These are phyloP conservation scores for Malurus melanocephalus DNA, from an alignment of 2,113 vertebrate species.

Conservation along the genomic window DNA sequence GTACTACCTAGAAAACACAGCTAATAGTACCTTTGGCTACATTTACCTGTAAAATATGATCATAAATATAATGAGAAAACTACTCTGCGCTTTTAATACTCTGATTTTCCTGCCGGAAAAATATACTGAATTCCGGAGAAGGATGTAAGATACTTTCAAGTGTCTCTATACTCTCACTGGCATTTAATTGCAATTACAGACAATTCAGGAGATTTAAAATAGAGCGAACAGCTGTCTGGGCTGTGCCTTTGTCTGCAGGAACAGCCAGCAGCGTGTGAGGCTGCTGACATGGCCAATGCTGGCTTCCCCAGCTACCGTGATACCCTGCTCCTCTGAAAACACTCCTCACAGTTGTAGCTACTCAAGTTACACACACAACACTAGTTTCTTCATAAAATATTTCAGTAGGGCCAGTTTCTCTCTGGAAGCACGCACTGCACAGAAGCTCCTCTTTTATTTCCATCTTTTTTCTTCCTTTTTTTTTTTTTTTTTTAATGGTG, in stretches of 20 bases:
- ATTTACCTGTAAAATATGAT: not conserved
- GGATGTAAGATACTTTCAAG: not conserved
- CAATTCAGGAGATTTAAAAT: not conserved
- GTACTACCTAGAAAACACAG: not conserved
- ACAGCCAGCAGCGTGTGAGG: not conserved
- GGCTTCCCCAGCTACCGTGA: not conserved
- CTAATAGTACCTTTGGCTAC: not conserved
- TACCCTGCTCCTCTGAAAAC: not conserved
- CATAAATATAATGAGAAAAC: not conserved
- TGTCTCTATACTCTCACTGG: not conserved
- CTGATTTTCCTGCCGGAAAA: not conserved
- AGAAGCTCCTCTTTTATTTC: not conserved
- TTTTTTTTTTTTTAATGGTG: not conserved
- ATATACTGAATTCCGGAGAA: not conserved
- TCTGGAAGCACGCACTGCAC: not conserved
- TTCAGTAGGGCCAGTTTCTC: not conserved
- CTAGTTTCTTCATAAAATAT: not conserved
- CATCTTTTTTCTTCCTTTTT: too few species aligned
- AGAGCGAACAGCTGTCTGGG: not conserved
- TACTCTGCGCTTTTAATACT: not conserved
- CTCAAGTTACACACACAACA: not conserved
- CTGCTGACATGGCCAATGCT: fast-evolving
- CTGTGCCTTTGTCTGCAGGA: not conserved
- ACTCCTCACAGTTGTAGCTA: not conserved
- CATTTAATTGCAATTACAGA: not conserved